These are phyloP conservation scores for Phaethornis superciliosus DNA, from an alignment of 2,113 vertebrate genomes.

Conservation along the genomic window DNA sequence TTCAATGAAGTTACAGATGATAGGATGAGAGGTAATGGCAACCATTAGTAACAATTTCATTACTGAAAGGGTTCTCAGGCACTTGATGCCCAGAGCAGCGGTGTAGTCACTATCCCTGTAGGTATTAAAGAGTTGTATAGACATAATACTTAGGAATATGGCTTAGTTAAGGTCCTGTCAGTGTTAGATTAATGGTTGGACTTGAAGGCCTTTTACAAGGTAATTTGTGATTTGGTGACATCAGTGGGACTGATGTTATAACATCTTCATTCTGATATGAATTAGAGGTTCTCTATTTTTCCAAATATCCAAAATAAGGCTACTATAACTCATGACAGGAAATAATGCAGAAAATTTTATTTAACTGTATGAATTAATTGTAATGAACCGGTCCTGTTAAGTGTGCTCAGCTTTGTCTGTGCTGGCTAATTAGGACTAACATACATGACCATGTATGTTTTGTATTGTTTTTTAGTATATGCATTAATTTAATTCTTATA, in stretches of 20 bases:
- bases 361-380: background rate
- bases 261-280: background rate
- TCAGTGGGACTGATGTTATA: background rate
- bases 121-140: too few species aligned
- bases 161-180: too few species aligned
- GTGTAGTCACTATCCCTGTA: too few species aligned
- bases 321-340: background rate
- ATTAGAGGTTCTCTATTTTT: background rate
- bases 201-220: too few species aligned
- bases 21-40: too few species aligned
- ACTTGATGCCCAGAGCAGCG: too few species aligned
- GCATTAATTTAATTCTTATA: background rate
- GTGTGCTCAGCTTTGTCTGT: background rate
- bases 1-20: too few species aligned
- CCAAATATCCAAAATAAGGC: background rate
- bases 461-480: background rate
- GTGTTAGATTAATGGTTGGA: too few species aligned
- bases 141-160: too few species aligned
- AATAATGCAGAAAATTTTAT: background rate
- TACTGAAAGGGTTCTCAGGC: too few species aligned
- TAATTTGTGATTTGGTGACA: too few species aligned
- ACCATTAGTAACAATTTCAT: too few species aligned
- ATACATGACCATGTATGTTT: background rate
- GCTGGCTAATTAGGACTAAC: fast-evolving
- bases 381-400: background rate